phyloP scores from a whole-genome alignment of 2,113 vertebrate genomes.

The Diadophis punctatus region DNA sequence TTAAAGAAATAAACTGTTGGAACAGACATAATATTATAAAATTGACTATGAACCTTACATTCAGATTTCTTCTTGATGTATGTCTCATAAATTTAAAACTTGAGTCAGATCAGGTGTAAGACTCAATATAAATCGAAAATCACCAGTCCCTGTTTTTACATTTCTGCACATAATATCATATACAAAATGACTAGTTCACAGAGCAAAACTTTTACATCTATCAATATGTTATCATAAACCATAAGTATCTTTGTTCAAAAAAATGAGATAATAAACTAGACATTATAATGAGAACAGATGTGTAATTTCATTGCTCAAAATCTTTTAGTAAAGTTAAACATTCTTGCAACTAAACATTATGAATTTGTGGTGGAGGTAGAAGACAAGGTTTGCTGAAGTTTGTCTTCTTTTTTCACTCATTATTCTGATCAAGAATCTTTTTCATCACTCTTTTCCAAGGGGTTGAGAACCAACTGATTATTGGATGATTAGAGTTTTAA shows the following conservation, averaged over 20 bases:
- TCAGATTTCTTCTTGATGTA: conserved; percentile 59
- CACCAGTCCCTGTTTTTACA: conserved; percentile 17
- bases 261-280: conserved; percentile 49
- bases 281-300: conserved; percentile 45
- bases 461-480: background rate
- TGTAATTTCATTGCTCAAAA: conserved; percentile 35
- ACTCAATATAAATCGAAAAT: conserved; percentile 53
- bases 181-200: background rate
- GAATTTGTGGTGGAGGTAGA: background rate
- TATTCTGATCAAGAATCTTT: background rate
- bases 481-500: background rate
- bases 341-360: background rate
- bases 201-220: conserved; percentile 34
- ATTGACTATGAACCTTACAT: conserved; percentile 65
- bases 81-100: conserved; percentile 59
- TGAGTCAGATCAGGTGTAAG: conserved; percentile 53
- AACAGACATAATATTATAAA: conserved; percentile 58
- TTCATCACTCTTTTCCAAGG: background rate
- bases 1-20: conserved; percentile 57
- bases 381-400: background rate
- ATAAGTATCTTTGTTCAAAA: conserved; percentile 42
- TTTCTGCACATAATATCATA: conserved; percentile 21
- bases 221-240: conserved; percentile 34
- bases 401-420: background rate
- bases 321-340: conserved; percentile 4